Evolutionary conservation across 2,888 invertebrate genomes (phyloP).

Genomic region (Shargacucullia verbasci): DNA sequence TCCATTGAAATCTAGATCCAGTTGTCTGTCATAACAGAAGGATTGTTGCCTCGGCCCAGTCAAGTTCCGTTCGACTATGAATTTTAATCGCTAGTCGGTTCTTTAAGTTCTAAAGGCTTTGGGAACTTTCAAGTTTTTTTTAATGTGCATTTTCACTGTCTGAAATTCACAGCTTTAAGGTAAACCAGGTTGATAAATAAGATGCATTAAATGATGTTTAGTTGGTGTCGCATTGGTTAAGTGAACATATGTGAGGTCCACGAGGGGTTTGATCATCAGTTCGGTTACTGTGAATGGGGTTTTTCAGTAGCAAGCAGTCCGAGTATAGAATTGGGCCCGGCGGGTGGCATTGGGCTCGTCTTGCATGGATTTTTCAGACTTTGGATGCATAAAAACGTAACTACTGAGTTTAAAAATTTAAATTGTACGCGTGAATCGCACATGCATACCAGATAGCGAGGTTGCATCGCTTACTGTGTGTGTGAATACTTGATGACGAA

Average conservation of each 20-base stretch:
- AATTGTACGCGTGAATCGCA: constrained; percentile 20
- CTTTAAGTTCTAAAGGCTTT: constrained; percentile 10
- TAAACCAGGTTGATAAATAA: no score
- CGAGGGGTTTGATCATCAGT: no score
- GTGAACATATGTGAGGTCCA: no score
- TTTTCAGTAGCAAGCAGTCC: no score
- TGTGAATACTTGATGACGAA: constrained; percentile 33
- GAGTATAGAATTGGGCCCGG: no score
- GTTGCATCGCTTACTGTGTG: constrained; percentile 27
- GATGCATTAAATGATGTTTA: no score
- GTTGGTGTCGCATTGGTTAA: no score
- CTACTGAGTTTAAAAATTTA: constrained; percentile 26
- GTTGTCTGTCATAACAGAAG: constrained; percentile 42
- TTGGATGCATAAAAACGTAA: background rate
- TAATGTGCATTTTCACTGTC: background rate
- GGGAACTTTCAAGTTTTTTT: constrained; percentile 4
- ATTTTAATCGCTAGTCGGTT: constrained; percentile 31
- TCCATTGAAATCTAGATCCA: constrained; percentile 44
- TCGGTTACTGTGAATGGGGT: no score
- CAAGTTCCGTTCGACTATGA: constrained; percentile 14
- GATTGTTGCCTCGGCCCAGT: constrained; percentile 19
- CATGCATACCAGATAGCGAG: constrained; percentile 28
- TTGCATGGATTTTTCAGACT: no score
- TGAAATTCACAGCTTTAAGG: no score
- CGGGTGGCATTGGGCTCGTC: no score